A percentile compares a stretch with the other conserved stretches of the same genome.
Evolutionary conservation across 2,113 vertebrate species (phyloP).

Genomic region (Callaeas wilsoni): DNA sequence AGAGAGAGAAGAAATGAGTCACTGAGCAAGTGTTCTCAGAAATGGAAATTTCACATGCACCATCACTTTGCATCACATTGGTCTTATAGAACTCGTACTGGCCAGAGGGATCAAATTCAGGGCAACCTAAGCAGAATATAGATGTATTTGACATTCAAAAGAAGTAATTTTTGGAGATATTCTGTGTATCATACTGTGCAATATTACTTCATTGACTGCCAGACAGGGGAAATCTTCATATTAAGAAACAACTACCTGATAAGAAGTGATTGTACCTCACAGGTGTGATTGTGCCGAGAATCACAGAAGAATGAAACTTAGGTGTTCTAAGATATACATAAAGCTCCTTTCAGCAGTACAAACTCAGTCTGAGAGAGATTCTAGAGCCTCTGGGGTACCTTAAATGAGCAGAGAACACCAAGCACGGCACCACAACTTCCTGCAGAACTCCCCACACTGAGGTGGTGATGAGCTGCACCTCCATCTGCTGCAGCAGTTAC

Average conservation of each 20-base stretch:
- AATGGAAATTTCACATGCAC: neutral
- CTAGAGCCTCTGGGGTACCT: neutral
- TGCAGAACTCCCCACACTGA: neutral
- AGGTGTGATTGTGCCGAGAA: neutral
- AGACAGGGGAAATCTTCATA: neutral
- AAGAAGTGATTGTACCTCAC: neutral
- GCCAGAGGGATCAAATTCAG: neutral
- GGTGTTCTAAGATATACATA: no score
- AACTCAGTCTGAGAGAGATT: neutral
- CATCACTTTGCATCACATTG: neutral
- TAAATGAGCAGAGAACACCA: neutral
- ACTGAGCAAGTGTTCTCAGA: neutral
- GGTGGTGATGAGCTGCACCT: neutral
- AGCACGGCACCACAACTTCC: neutral
- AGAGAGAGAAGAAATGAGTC: neutral
- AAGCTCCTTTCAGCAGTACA: neutral
- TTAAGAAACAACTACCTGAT: neutral
- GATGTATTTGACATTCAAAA: neutral
- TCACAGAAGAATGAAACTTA: neutral
- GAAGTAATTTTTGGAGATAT: neutral
- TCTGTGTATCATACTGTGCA: neutral
- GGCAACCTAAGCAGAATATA: neutral
- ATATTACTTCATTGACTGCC: neutral
- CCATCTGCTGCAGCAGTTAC: neutral
- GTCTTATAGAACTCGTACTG: neutral